These are phyloP conservation scores for Dreissena polymorpha DNA, from an alignment of 1,140 invertebrate genomes.

Conservation along the genomic window DNA sequence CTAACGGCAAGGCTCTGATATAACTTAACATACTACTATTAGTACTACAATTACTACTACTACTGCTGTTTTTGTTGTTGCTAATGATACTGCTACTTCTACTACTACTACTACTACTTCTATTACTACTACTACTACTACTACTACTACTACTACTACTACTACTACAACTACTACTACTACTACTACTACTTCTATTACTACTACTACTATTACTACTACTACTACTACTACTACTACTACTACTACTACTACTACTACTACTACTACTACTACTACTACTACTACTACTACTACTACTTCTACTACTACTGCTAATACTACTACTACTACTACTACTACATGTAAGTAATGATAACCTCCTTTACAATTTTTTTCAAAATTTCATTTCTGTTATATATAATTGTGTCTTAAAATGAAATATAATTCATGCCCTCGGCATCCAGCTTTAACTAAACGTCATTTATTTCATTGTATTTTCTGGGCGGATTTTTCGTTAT, in stretches of 20 bases:
- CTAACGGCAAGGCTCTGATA: background rate
- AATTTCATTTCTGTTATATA: too few species aligned
- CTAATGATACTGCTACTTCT: background rate
- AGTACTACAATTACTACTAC: slow-evolving; percentile 4
- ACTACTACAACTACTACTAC: slow-evolving; percentile 8
- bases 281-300: background rate
- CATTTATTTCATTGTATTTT: too few species aligned
- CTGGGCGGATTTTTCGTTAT: too few species aligned
- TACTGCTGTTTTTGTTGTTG: background rate
- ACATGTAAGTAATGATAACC: too few species aligned
- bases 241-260: slow-evolving; percentile 14
- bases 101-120: background rate
- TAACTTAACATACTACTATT: slow-evolving; percentile 7
- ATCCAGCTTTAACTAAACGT: too few species aligned
- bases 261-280: slow-evolving; percentile 4
- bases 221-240: slow-evolving; percentile 18
- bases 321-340: background rate
- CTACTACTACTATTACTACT: slow-evolving; percentile 6
- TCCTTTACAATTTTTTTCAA: too few species aligned
- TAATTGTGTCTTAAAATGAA: too few species aligned
- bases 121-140: slow-evolving; percentile 1
- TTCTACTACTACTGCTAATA: background rate
- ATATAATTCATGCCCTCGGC: too few species aligned
- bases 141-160: slow-evolving; percentile 9
- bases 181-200: background rate